Conservation (phyloP, 2,797 vertebrate genomes). For the Strix occidentalis region DNA sequence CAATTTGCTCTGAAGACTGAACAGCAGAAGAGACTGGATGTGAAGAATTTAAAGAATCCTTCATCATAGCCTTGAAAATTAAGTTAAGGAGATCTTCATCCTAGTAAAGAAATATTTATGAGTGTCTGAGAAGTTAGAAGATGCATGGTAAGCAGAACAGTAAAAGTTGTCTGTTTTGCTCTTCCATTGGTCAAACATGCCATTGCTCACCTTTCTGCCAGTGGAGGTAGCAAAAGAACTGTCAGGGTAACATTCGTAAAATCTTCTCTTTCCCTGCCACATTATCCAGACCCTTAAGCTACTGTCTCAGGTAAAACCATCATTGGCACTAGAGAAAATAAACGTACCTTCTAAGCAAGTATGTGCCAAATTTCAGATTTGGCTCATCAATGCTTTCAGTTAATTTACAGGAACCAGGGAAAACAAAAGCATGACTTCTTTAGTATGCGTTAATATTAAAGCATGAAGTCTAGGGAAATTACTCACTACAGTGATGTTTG, state of each 20-base stretch:
- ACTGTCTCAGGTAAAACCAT: background rate
- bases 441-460: background rate
- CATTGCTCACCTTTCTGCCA: background rate
- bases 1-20: conserved; percentile 87
- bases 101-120: conserved; percentile 71
- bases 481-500: background rate
- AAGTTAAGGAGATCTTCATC: conserved; percentile 86
- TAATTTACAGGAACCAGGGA: background rate
- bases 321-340: background rate
- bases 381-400: background rate
- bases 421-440: background rate
- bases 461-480: background rate
- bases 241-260: background rate
- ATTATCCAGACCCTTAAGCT: background rate
- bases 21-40: conserved; percentile 87
- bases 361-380: background rate
- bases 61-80: conserved; percentile 86
- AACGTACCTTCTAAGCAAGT: background rate
- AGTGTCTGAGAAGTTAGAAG: background rate
- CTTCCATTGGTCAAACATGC: background rate
- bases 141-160: background rate
- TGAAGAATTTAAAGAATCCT: conserved; percentile 91
- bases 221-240: background rate
- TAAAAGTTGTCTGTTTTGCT: background rate
- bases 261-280: background rate